A percentile compares a stretch with the other conserved stretches of the same genome.
These are phyloP conservation scores for Puma concolor DNA, from an alignment of 2,113 vertebrate genomes.

Conservation along the genomic window DNA sequence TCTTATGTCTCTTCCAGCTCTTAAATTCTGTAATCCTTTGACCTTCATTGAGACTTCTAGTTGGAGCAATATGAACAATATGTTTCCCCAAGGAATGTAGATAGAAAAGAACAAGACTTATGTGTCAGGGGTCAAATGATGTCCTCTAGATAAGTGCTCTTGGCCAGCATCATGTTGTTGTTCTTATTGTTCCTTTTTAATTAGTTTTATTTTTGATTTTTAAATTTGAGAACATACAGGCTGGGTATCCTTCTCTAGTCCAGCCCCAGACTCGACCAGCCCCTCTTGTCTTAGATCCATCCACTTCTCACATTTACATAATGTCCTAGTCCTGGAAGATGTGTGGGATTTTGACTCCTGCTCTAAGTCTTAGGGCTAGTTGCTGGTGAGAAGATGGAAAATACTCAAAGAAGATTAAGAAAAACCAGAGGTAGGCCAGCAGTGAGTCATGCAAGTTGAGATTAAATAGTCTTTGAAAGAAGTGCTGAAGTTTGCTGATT, in stretches of 20 bases:
- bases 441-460: not conserved
- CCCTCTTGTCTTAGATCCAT: not conserved
- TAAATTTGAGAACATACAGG: not conserved
- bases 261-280: not conserved
- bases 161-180: not conserved
- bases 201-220: not conserved
- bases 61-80: not conserved
- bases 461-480: conserved; percentile 14
- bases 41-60: not conserved
- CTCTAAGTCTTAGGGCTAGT: not conserved
- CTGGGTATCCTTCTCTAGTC: not conserved
- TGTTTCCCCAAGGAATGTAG: not conserved
- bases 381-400: not conserved
- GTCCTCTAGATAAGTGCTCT: not conserved
- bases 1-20: not conserved
- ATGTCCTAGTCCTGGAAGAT: not conserved
- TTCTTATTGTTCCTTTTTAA: not conserved
- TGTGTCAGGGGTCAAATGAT: not conserved
- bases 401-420: not conserved
- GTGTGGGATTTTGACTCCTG: conserved; percentile 40
- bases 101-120: not conserved
- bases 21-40: not conserved
- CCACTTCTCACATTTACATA: not conserved
- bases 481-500: not conserved
- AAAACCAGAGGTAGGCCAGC: not conserved